These are phyloP conservation scores for Pollenia labialis DNA, from an alignment of 2,888 invertebrate genomes.

Conservation along the genomic window DNA sequence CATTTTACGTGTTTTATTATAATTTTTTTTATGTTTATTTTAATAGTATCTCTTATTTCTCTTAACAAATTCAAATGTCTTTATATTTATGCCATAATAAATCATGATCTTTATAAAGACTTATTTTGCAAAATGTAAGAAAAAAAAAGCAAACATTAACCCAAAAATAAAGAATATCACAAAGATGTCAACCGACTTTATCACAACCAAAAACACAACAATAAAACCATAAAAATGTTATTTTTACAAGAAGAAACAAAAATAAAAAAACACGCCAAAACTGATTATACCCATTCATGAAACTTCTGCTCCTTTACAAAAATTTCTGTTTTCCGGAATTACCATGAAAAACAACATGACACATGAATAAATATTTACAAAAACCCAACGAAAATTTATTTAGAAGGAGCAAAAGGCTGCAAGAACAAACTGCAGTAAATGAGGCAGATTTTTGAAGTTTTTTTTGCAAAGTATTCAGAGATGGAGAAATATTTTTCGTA, in stretches of 20 bases:
- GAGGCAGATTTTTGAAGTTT: neutral
- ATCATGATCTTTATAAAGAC: constrained; percentile 43
- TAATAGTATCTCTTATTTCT: neutral
- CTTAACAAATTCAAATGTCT: constrained; percentile 30
- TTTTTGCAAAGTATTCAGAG: neutral
- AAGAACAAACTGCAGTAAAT: constrained; percentile 4
- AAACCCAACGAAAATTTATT: neutral
- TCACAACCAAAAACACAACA: too few species aligned
- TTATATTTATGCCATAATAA: constrained; percentile 34
- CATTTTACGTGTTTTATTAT: neutral
- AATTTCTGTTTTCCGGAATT: neutral
- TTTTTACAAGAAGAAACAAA: neutral
- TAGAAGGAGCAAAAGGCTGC: neutral
- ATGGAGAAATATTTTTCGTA: neutral
- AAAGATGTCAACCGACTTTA: neutral
- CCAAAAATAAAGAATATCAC: neutral
- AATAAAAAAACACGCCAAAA: too few species aligned
- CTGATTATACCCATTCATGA: too few species aligned
- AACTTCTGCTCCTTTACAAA: neutral
- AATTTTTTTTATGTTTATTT: constrained; percentile 5
- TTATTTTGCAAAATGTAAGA: neutral
- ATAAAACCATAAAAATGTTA: neutral
- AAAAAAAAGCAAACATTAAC: neutral
- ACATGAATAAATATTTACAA: constrained; percentile 52
- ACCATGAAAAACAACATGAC: constrained; percentile 13